Conservation (phyloP, 2,888 invertebrate genomes). For the Lomographa bimaculata region DNA sequence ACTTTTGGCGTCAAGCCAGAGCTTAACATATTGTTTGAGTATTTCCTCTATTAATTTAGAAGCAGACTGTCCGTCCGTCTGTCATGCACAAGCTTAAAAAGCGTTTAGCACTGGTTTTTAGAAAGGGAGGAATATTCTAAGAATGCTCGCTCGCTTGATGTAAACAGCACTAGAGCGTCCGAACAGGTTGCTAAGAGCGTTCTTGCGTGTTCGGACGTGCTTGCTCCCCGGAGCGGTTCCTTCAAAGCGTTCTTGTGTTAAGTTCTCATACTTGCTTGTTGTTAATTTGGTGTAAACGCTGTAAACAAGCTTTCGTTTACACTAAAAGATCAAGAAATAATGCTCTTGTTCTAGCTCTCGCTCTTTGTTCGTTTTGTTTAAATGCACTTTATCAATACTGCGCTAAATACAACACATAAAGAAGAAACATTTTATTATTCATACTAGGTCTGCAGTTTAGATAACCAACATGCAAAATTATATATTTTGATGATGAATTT, state of each 20-base stretch:
- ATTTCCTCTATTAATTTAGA: too few relatives aligned
- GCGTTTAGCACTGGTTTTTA: too few relatives aligned
- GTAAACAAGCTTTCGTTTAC: constrained; percentile 19
- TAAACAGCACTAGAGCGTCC: constrained; percentile 9
- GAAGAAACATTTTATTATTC: too few relatives aligned
- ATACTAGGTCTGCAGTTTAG: too few relatives aligned
- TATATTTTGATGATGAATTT: too few relatives aligned
- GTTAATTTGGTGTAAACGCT: not conserved
- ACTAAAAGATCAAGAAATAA: constrained; percentile 21
- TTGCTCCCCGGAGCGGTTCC: constrained; percentile 16
- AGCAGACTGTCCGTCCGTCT: too few relatives aligned
- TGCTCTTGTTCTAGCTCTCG: constrained; percentile 23
- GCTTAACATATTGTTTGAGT: too few relatives aligned
- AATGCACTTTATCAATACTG: constrained; percentile 38
- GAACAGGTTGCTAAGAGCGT: constrained; percentile 24
- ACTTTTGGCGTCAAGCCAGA: too few relatives aligned
- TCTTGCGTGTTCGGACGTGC: constrained; percentile 26
- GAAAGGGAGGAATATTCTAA: constrained; percentile 3
- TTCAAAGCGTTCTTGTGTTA: constrained; percentile 13
- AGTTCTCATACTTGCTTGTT: not conserved
- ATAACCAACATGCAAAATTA: too few relatives aligned
- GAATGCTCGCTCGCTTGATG: constrained; percentile 14
- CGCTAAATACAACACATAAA: too few relatives aligned
- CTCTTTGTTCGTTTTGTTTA: constrained; percentile 41
- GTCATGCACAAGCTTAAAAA: too few relatives aligned